Base-by-base conservation (phyloP, 2,888 invertebrate species). In the Leptura quadrifasciata region DNA sequence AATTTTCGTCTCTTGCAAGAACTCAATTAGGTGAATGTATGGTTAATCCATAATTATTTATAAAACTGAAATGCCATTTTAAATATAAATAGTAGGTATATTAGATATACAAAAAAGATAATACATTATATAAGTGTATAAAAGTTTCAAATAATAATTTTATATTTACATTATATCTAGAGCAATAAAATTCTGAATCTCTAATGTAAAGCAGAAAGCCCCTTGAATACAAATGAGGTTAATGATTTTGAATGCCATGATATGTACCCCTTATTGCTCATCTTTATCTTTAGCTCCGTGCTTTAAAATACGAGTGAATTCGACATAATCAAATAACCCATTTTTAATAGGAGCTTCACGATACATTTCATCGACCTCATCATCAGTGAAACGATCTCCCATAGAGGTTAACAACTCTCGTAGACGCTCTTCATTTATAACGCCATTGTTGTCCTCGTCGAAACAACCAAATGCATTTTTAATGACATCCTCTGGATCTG, bases 391-490 rank as follows among this genome's bases (percentile, higher is more conserved):
- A 60, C 98, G 92, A 90, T 99, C 98, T 3, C 98, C 99, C 98
- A 99, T 99, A 0, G 98, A 96, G 3, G 98, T 98, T 18, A 99
- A 91, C 64, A 99, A 91, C 89, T 99, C 99, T 47, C 98, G 93
- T 55, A 99, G 92, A 76, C 97, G 94, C 85, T 99, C 99, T 88
- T 99, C 98, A 84, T 95, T 95, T 79, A 99, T 95, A 73, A 95
- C 94, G 0, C 98, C 98, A 82, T 91, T 94, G 88, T 98, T 98
- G 84, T 98, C 98, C 89, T 99, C 99, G 88, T 99, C 99, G 89
- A 99, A 99, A 89, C 99, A 99, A 65, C 98, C 98, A 89, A 99
- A 99, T 17, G 99, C 99, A 91, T 99, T 99, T 88, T 98, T 98
- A 83, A 99, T 99, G 15, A 99, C 98, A 90, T 98, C 98, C 88